These are phyloP conservation scores for Paracyclopina nana DNA, from an alignment of 1,140 invertebrate species.

Conservation along the genomic window DNA sequence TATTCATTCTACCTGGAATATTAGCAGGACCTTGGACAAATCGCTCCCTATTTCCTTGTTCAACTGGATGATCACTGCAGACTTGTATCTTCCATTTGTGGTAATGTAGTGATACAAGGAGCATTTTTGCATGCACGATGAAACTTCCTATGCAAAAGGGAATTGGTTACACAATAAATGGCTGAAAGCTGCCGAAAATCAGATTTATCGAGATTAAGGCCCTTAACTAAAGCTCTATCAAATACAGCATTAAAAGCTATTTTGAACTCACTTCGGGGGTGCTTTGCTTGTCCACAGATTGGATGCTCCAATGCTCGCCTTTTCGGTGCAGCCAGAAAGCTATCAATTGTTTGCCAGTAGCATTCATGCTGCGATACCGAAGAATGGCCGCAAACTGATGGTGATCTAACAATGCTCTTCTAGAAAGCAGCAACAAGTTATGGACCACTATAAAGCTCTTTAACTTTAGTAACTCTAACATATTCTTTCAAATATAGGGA, in stretches of 20 bases:
- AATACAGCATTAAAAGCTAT: not conserved
- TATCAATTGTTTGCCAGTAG: not conserved
- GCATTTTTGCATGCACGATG: not conserved
- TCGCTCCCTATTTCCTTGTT: not conserved
- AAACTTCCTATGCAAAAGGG: not conserved
- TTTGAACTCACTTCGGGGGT: not conserved
- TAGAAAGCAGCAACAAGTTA: too few relatives aligned
- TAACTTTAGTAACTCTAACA: too few relatives aligned
- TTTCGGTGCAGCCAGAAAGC: not conserved
- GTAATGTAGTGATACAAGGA: not conserved
- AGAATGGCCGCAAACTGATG: too few relatives aligned
- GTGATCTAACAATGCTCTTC: too few relatives aligned
- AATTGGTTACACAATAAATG: not conserved
- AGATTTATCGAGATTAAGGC: not conserved
- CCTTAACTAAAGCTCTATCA: not conserved
- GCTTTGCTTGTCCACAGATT: not conserved
- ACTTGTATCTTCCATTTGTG: not conserved
- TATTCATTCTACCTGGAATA: not conserved
- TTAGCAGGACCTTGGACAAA: not conserved
- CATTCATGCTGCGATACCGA: too few relatives aligned
- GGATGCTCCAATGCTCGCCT: not conserved
- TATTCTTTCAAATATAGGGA: too few relatives aligned
- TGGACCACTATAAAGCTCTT: too few relatives aligned
- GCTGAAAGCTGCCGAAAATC: not conserved
- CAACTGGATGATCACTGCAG: not conserved